Conservation (phyloP, 2,888 invertebrate genomes). For the Dorcus hopei region DNA sequence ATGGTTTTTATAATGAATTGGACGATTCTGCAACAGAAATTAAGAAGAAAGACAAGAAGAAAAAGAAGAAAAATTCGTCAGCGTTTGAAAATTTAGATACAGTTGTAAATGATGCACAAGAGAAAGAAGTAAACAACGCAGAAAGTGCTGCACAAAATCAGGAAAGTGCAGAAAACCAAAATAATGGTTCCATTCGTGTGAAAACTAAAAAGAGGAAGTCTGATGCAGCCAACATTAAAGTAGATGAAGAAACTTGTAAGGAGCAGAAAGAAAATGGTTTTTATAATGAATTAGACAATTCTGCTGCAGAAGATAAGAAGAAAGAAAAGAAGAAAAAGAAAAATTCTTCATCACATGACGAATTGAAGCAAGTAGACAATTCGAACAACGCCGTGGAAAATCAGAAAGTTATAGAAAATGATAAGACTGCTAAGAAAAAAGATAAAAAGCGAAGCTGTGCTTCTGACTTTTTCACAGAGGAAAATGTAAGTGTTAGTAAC, state of each 20-base stretch:
- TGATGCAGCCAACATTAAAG: too few relatives aligned
- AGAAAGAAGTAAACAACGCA: slow-evolving; percentile 33
- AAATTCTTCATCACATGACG: not conserved
- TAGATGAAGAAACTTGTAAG: slow-evolving; percentile 41
- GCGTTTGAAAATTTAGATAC: not conserved
- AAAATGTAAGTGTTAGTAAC: not conserved
- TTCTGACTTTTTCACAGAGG: not conserved
- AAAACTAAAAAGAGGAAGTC: too few relatives aligned
- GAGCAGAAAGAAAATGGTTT: slow-evolving; percentile 52
- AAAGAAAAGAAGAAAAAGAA: slow-evolving; percentile 18
- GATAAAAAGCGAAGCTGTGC: not conserved
- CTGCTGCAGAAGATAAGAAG: slow-evolving; percentile 2
- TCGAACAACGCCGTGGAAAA: not conserved
- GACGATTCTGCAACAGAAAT: too few relatives aligned
- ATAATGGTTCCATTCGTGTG: too few relatives aligned
- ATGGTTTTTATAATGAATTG: too few relatives aligned
- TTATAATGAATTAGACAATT: slow-evolving; percentile 41
- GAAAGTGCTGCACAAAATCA: too few relatives aligned
- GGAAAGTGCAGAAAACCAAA: too few relatives aligned
- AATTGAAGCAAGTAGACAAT: not conserved
- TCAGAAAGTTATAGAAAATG: not conserved
- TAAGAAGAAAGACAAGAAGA: not conserved
- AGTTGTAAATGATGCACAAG: slow-evolving; percentile 38
- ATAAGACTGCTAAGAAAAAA: not conserved
- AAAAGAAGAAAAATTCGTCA: too few relatives aligned